Evolutionary conservation across 1,140 invertebrate species (phyloP).

Genomic region (Oedothorax gibbosus): DNA sequence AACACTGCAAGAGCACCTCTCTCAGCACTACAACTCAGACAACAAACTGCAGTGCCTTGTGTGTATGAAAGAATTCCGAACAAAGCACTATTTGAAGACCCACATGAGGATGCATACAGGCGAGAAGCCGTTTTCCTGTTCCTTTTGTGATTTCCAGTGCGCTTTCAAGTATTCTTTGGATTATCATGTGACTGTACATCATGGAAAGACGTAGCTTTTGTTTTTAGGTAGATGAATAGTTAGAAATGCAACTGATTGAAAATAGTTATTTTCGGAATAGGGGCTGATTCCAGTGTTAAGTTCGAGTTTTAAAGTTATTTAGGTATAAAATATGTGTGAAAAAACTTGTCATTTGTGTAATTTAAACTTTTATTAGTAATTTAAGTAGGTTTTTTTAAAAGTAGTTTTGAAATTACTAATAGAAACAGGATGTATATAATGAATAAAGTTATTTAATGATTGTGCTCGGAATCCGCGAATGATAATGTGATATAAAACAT

Average conservation of each 20-base stretch:
- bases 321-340: no score
- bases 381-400: no score
- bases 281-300: no score
- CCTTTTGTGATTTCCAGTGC: not conserved
- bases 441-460: no score
- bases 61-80: not conserved
- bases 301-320: no score
- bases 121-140: slow-evolving; percentile 10
- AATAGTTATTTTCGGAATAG: not conserved
- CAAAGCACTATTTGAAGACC: not conserved
- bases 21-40: not conserved
- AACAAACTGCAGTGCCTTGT: not conserved
- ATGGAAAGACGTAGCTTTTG: not conserved
- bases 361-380: no score
- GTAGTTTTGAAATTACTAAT: no score
- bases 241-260: not conserved
- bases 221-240: not conserved
- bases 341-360: no score
- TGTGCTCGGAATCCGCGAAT: no score
- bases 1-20: not conserved
- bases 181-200: not conserved
- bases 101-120: not conserved
- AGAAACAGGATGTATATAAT: no score
- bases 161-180: slow-evolving; percentile 11
- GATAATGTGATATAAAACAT: no score